Evolutionary conservation across 2,113 vertebrate genomes (phyloP), one percentile per base, ranked within the genome.

Genomic region (Trinectes maculatus): DNA sequence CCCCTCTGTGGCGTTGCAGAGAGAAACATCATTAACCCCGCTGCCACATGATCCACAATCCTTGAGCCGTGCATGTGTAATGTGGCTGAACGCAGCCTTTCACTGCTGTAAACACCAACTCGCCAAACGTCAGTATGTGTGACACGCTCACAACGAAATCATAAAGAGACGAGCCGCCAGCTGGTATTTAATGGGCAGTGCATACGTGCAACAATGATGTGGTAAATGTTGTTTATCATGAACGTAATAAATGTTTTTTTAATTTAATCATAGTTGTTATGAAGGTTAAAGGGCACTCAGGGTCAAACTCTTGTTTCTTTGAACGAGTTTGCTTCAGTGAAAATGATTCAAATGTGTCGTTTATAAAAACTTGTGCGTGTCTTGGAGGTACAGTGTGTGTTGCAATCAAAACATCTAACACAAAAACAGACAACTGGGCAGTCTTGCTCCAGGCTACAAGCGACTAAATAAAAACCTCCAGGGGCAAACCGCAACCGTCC

Each of bases 1-100:
- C 77, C 89, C 59, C 79, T 85, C 71, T 74, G 82, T 82, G 85
- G 85, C 78, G 72, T 80, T 78, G 81, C 88, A 28, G 76, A 92
- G 71, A 86, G 85, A 92, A 91, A 92, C 90, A 89, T 93, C 89
- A 93, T 93, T 93, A 93, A 93, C 91, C 91, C 84, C 87, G 51
- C 62, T 90, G 90, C 82, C 89, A 85, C 84, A 62, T 84, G 87
- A 83, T 76, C 85, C 81, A n/a, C n/a, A 79, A 69, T 87, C 89
- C 75, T 86, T 70, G 73, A 92, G 89, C 92, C 87, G 88, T 83
- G 85, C 84, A 83, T 89, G 91, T 87, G 90, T 93, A 93, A 93
- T 93, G 90, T 91, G 88, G 89, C 90, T 92, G 88, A 91, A 93
- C 93, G 87, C 83, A 85, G 83, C 86, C 87, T 91, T 90, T 92